A percentile compares a stretch with the other conserved stretches of the same genome.
Evolutionary conservation across 2,797 vertebrate species (phyloP).

Genomic region (Champsocephalus gunnari): DNA sequence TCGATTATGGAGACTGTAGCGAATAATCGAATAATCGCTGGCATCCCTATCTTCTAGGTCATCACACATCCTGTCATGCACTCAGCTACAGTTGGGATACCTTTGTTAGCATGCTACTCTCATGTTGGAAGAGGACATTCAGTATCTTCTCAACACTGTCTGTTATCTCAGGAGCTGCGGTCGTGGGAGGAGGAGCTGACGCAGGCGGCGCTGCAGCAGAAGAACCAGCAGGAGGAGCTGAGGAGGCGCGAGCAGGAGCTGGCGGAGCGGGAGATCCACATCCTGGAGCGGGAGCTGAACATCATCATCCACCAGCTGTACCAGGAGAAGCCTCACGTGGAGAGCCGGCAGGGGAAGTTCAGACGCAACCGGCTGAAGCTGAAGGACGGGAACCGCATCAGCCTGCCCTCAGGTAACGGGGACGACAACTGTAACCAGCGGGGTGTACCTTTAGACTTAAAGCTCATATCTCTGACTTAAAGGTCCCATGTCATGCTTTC

Average conservation of each 20-base stretch:
- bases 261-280: conserved; percentile 95
- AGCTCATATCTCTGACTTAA: too few relatives aligned
- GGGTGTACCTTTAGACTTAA: too few relatives aligned
- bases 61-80: too few relatives aligned
- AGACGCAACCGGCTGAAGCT: conserved; percentile 93
- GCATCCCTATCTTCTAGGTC: too few relatives aligned
- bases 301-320: conserved; percentile 98
- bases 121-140: too few relatives aligned
- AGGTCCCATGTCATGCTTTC: too few relatives aligned
- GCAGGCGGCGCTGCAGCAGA: conserved; percentile 94
- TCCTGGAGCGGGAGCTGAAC: conserved; percentile 95
- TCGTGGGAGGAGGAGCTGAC: conserved; percentile 98
- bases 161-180: conserved; percentile 88
- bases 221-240: conserved; percentile 94
- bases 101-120: too few relatives aligned
- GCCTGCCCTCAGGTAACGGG: conserved; percentile 91
- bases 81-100: too few relatives aligned
- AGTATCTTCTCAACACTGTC: background rate
- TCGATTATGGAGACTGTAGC: too few relatives aligned
- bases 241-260: conserved; percentile 94
- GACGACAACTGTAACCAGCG: background rate
- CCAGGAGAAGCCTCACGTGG: conserved; percentile 95
- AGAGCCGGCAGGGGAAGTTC: conserved; percentile 96
- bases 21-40: too few relatives aligned
- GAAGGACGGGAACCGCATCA: conserved; percentile 95